Percentiles rank a stretch among this genome's conserved stretches.
These are phyloP conservation scores for Acanthiza pusilla DNA, from an alignment of 2,797 vertebrate genomes.

Conservation along the genomic window DNA sequence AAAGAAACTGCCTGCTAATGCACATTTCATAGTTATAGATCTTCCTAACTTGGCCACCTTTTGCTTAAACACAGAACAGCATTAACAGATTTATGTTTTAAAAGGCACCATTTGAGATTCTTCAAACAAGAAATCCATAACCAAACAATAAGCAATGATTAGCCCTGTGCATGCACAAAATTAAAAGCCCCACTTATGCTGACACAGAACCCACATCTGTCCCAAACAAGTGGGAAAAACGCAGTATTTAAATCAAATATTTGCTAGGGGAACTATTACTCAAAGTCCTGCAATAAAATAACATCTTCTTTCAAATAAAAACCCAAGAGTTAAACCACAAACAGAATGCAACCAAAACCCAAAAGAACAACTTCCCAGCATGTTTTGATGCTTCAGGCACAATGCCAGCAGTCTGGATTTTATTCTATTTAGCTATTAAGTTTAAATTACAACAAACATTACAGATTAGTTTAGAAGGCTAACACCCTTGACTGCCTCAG, in stretches of 20 bases:
- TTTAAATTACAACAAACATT: not conserved
- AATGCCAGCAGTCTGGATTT: not conserved
- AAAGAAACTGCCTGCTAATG: not conserved
- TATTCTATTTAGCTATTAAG: not conserved
- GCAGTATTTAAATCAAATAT: not conserved
- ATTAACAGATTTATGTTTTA: not conserved
- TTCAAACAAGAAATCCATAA: not conserved
- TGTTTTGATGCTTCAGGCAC: not conserved
- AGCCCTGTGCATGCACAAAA: not conserved
- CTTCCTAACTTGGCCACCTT: not conserved
- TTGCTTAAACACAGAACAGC: not conserved
- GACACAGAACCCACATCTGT: not conserved
- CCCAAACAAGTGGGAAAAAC: not conserved
- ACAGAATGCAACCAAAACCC: not conserved
- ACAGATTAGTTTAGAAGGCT: not conserved
- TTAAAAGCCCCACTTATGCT: not conserved
- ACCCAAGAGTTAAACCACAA: not conserved
- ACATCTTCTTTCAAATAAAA: not conserved
- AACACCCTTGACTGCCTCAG: not conserved
- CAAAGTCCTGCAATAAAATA: not conserved
- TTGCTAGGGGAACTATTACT: not conserved
- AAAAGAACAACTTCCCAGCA: not conserved
- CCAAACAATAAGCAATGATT: not conserved
- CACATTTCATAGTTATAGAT: not conserved
- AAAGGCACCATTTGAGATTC: not conserved